Conservation (phyloP, 2,888 invertebrate species). For the Parnassius smintheus region DNA sequence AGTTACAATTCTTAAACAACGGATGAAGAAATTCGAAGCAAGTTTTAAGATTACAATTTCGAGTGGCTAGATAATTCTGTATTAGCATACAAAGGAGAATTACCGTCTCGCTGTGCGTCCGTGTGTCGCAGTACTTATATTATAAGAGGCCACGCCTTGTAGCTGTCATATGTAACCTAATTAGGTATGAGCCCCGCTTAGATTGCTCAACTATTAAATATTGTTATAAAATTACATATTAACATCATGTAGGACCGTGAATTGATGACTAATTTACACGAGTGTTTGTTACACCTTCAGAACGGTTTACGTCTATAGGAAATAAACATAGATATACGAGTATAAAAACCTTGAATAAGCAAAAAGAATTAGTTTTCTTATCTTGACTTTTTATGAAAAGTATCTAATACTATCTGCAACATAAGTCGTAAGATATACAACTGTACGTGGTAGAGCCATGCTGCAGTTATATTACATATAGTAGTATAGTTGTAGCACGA, state of each 20-base stretch:
- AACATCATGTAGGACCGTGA: constrained; percentile 11
- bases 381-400: no score
- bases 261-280: constrained; percentile 24
- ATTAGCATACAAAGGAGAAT: constrained; percentile 80
- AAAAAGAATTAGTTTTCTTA: no score
- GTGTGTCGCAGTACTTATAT: constrained; percentile 68
- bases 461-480: no score
- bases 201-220: constrained; percentile 49
- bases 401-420: no score
- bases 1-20: constrained; percentile 56
- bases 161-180: constrained; percentile 77
- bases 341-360: no score
- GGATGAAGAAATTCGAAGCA: constrained; percentile 78
- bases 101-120: constrained; percentile 70
- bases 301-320: background rate
- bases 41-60: constrained; percentile 79
- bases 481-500: no score
- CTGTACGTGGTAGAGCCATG: no score
- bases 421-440: no score
- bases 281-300: constrained; percentile 2
- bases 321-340: no score
- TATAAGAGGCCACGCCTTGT: constrained; percentile 75
- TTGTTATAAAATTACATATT: constrained; percentile 30
- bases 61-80: constrained; percentile 78
- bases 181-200: constrained; percentile 58